These are phyloP conservation scores for Xenentodon cancila DNA, from an alignment of 2,797 vertebrate species.

Conservation along the genomic window DNA sequence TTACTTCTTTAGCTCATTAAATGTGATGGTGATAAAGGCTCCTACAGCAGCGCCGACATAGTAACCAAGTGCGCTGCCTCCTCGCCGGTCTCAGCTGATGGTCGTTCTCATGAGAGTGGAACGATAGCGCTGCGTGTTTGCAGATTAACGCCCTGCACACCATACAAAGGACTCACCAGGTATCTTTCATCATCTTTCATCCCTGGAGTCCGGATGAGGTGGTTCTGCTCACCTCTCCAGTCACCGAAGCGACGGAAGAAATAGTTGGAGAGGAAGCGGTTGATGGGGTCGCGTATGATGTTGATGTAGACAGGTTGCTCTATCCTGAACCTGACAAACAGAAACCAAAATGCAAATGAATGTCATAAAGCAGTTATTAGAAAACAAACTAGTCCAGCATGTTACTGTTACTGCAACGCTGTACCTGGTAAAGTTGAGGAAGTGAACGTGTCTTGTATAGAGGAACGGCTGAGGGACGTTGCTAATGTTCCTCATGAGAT, in stretches of 20 bases:
- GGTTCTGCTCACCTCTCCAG: constrained; percentile 98
- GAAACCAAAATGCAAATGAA: constrained; percentile 22
- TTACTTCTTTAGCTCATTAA: constrained; percentile 12
- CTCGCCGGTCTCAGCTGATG: neutral
- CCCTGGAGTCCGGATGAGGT: constrained; percentile 95
- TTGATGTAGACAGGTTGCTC: constrained; percentile 98
- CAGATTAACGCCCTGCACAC: too few relatives aligned
- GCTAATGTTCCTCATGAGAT: constrained; percentile 98
- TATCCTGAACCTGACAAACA: constrained; percentile 89
- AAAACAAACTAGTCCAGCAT: neutral
- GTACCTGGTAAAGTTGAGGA: constrained; percentile 98
- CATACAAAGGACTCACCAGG: constrained; percentile 84
- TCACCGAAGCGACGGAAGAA: constrained; percentile 99
- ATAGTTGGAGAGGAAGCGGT: constrained; percentile 96
- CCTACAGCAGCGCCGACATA: neutral
- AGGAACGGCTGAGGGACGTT: constrained; percentile 95
- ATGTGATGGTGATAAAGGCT: constrained; percentile 1
- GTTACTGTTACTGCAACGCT: neutral
- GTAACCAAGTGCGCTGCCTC: neutral
- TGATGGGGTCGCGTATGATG: constrained; percentile 97
- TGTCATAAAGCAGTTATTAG: neutral
- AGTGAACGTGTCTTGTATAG: constrained; percentile 98
- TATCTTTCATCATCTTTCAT: constrained; percentile 99
- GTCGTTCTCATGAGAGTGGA: neutral
- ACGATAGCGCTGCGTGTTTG: neutral